Base-by-base conservation (phyloP, 2,113 vertebrate species). In the Lichenostomus cassidix region DNA sequence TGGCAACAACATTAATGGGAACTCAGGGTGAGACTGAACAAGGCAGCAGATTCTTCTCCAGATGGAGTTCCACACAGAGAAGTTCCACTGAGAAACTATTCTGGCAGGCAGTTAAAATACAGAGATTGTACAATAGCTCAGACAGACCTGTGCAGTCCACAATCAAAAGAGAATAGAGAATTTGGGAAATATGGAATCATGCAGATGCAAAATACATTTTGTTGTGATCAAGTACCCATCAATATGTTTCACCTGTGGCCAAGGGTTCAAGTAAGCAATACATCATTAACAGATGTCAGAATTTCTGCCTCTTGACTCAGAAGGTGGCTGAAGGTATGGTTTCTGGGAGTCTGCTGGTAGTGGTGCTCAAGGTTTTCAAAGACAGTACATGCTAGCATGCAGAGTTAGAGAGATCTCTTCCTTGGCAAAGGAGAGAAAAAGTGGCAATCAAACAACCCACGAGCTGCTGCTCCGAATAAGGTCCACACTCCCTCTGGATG, bases 341-440 rank as follows among this genome's bases (percentile, higher is more conserved):
- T 71, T 14, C 55, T 88, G 31, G 29, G 33, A 39, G 33, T 46
- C 50, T 90, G 31, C 12, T 65, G 11, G 8, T 31, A 25, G 11
- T 58, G 25, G 8, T 35, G 44, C 47, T 76, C 15, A 65, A 12
- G 37, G 24, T 59, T 62, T 37, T 50, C 39, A 59, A 37, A 81
- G 47, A 29, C 0, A 78, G 15, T 11, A 42, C 37, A n/a, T 7
- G 11, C 33, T 67, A 41, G 42, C 4, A 33, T 0, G 3, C 7
- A 58, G 56, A 39, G 7, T 60, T 35, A 80, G 33, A 86, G 37
- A 29, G 3, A 14, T 8, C 4, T 84, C 75, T 90, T 77, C 55
- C 21, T 83, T 67, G 19, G 9, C 17, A 63, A 50, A 44, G 23
- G 35, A 74, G 50, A 19, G 24, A 39, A 73, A 71, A 74, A 63